A percentile compares a stretch with the other conserved stretches of the same genome.
These are phyloP conservation scores for Drosophila nigromelanica DNA, from an alignment of 1,140 invertebrate genomes.

Conservation along the genomic window DNA sequence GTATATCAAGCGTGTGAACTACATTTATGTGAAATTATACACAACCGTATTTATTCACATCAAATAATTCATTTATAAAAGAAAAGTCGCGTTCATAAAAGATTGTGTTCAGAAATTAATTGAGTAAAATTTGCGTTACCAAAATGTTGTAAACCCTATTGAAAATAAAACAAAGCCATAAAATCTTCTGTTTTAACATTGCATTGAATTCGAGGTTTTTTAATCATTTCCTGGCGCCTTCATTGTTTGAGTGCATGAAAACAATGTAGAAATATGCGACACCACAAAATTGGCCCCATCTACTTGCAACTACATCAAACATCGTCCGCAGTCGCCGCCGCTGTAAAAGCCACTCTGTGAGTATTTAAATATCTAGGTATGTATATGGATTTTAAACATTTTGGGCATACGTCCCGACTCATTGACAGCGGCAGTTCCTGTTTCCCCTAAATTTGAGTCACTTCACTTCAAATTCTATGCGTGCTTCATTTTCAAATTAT, in stretches of 20 bases:
- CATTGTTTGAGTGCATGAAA: conserved; percentile 34
- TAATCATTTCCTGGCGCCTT: conserved; percentile 41
- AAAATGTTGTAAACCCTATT: not conserved
- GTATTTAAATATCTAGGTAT: not conserved
- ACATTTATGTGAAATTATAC: too few species aligned
- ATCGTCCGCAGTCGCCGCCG: conserved; percentile 8
- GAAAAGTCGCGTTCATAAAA: not conserved
- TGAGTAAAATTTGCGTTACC: not conserved
- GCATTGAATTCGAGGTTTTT: conserved; percentile 3
- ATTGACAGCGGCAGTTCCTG: not conserved
- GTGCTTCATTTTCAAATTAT: conserved; percentile 62
- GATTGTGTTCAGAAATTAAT: not conserved
- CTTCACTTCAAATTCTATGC: conserved; percentile 48
- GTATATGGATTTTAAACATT: conserved; percentile 11
- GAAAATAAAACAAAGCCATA: not conserved
- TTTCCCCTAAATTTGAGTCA: conserved; percentile 17
- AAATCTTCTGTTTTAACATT: not conserved
- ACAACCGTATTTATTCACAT: too few species aligned
- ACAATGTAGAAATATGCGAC: conserved; percentile 35
- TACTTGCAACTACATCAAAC: conserved; percentile 38
- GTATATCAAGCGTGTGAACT: too few species aligned
- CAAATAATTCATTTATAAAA: too few species aligned
- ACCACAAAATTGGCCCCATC: conserved; percentile 14
- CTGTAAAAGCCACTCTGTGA: conserved; percentile 13
- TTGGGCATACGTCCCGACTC: conserved; percentile 1